A percentile compares a stretch with the other conserved stretches of the same genome.
Conservation (phyloP, 2,888 invertebrate genomes). For the Drosophila seclusa region DNA sequence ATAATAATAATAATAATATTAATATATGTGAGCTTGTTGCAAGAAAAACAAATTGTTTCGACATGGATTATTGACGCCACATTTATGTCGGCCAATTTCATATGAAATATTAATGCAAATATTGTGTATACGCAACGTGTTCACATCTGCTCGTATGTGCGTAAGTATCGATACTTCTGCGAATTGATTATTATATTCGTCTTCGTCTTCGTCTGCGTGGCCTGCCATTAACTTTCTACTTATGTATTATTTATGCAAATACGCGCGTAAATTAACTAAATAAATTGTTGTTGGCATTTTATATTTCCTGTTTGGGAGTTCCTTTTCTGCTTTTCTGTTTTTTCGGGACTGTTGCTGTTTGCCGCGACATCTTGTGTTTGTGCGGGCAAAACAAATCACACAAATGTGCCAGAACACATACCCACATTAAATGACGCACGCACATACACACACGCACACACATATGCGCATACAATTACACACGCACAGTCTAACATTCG, state of each 20-base stretch:
- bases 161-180: constrained; percentile 26
- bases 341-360: constrained; percentile 22
- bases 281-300: constrained; percentile 70
- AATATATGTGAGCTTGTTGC: not conserved
- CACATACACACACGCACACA: not conserved
- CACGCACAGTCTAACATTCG: constrained; percentile 21
- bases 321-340: constrained; percentile 15
- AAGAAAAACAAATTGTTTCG: constrained; percentile 2
- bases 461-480: constrained; percentile 12
- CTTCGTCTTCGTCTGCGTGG: constrained; percentile 12
- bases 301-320: constrained; percentile 55
- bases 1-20: not conserved
- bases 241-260: constrained; percentile 74
- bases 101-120: constrained; percentile 41
- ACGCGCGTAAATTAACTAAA: constrained; percentile 71
- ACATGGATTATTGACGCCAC: constrained; percentile 9
- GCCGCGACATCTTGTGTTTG: constrained; percentile 63
- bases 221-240: constrained; percentile 15
- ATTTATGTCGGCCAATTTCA: constrained; percentile 18
- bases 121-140: constrained; percentile 41
- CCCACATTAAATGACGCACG: constrained; percentile 11
- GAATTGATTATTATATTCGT: no score
- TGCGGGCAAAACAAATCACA: constrained; percentile 72
- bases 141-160: not conserved
- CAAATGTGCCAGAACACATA: constrained; percentile 55